Evolutionary conservation across 2,888 invertebrate species (phyloP).

Genomic region (Bembecia ichneumoniformis): DNA sequence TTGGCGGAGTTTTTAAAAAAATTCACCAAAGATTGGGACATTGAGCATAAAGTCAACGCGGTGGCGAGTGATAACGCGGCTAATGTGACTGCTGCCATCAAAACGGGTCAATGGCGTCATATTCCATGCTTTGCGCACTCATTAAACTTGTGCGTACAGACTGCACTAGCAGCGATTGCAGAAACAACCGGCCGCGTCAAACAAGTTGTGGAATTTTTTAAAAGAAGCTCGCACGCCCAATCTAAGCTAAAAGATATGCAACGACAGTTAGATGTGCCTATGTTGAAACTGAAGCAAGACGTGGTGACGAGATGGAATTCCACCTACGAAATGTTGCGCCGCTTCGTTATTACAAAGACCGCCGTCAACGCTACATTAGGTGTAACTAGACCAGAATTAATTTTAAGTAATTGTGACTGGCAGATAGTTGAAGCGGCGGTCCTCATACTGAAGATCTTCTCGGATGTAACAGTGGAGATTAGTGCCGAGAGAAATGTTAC

Average conservation of each 20-base stretch:
- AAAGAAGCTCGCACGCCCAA: slow-evolving; percentile 6
- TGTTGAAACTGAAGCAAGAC: slow-evolving; percentile 5
- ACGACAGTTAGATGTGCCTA: neutral
- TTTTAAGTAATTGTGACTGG: slow-evolving; percentile 11
- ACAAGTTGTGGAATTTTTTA: slow-evolving; percentile 11
- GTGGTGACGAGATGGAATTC: slow-evolving; percentile 4
- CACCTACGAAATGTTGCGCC: slow-evolving; percentile 5
- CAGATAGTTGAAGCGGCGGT: slow-evolving; percentile 4
- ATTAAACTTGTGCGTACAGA: neutral
- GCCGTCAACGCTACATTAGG: slow-evolving; percentile 2
- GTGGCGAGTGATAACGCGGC: neutral
- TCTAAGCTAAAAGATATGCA: slow-evolving; percentile 3
- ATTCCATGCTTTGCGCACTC: neutral
- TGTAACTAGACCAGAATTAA: slow-evolving; percentile 7
- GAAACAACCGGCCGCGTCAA: slow-evolving; percentile 7
- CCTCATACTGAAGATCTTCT: slow-evolving; percentile 11
- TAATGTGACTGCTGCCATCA: slow-evolving; percentile 7
- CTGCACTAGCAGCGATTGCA: too few species aligned
- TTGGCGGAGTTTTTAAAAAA: neutral
- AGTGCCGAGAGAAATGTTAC: slow-evolving; percentile 1
- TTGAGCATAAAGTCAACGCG: neutral
- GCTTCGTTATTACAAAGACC: neutral
- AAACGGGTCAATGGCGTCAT: slow-evolving; percentile 3
- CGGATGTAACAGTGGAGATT: slow-evolving; percentile 13
- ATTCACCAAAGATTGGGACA: neutral